Percentiles rank a stretch among this genome's conserved stretches.
These are phyloP conservation scores for Rapana venosa DNA, from an alignment of 2,888 invertebrate genomes.

Conservation along the genomic window DNA sequence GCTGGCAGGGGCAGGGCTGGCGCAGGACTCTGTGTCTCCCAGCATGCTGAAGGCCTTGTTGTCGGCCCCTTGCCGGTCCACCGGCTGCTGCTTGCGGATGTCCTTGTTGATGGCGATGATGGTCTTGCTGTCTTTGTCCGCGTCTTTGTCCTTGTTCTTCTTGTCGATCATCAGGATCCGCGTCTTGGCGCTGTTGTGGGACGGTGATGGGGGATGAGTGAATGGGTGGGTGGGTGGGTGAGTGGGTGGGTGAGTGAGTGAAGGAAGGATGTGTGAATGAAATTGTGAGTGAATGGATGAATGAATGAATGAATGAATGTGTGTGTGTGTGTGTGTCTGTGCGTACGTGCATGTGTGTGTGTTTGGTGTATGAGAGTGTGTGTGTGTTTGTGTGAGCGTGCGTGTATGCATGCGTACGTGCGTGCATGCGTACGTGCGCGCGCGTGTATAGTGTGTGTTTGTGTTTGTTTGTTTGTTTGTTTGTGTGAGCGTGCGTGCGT, in stretches of 20 bases:
- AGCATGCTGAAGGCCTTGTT: background rate
- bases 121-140: background rate
- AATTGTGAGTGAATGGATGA: no score
- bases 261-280: no score
- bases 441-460: background rate
- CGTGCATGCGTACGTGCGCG: background rate
- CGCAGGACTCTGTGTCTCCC: background rate
- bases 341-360: no score
- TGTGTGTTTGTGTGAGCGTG: no score
- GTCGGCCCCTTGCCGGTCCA: background rate
- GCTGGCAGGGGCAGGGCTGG: conserved; percentile 14
- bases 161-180: conserved; percentile 25
- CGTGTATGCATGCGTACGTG: background rate
- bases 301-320: no score
- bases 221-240: background rate
- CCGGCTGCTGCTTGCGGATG: background rate
- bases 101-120: background rate
- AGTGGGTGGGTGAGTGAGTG: no score
- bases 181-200: background rate
- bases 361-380: no score
- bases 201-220: no score
- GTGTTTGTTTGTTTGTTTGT: no score
- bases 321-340: no score
- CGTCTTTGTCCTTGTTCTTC: background rate
- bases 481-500: no score